These are phyloP conservation scores for Acrocephalus arundinaceus DNA, from an alignment of 2,113 vertebrate species.

Conservation along the genomic window DNA sequence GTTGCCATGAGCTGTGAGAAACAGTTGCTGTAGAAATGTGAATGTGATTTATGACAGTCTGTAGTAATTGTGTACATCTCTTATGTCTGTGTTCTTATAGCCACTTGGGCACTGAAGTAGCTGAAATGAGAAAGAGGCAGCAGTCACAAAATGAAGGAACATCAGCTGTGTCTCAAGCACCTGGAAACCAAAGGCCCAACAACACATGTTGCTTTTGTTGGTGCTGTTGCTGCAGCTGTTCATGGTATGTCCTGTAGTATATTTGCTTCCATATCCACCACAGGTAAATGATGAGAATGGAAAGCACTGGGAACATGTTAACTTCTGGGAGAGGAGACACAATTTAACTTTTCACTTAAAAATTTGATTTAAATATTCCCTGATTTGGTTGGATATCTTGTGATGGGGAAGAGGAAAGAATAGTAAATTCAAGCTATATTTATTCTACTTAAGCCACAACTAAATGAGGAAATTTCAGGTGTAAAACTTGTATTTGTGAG, in stretches of 20 bases:
- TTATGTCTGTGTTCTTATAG: conserved; percentile 71
- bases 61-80: conserved; percentile 17
- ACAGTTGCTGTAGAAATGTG: conserved; percentile 25
- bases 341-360: background rate
- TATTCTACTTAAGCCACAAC: background rate
- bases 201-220: conserved; percentile 85
- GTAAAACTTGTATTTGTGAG: background rate
- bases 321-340: background rate
- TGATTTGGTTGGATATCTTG: background rate
- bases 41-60: background rate
- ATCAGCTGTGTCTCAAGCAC: conserved; percentile 75
- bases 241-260: conserved; percentile 77
- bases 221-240: conserved; percentile 86
- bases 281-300: background rate
- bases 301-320: background rate
- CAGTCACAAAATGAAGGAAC: conserved; percentile 81
- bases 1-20: background rate
- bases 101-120: conserved; percentile 67
- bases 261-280: background rate
- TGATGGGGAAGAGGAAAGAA: background rate
- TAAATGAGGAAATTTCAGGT: background rate
- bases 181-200: conserved; percentile 82
- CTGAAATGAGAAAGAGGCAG: conserved; percentile 84
- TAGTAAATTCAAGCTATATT: conserved; percentile 22
- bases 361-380: background rate